Evolutionary conservation across 2,888 invertebrate genomes (phyloP).

Genomic region (Drosophila tanythrix): DNA sequence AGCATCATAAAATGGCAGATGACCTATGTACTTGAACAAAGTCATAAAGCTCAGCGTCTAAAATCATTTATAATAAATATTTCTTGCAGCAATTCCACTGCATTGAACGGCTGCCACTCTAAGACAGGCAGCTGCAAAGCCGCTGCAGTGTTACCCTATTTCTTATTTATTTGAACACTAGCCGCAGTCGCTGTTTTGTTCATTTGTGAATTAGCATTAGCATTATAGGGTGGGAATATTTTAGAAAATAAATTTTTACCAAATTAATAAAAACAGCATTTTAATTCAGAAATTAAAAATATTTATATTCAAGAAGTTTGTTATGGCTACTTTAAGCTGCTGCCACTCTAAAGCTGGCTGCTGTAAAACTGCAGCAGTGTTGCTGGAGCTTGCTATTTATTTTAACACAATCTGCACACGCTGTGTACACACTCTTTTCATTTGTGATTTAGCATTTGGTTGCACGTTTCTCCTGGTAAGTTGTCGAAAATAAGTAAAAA

Average conservation of each 20-base stretch:
- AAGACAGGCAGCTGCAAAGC: neutral
- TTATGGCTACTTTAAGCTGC: neutral
- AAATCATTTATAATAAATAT: neutral
- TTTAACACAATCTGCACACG: neutral
- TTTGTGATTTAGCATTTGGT: conserved; percentile 81
- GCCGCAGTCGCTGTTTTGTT: neutral
- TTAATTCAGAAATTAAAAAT: neutral
- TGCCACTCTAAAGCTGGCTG: neutral
- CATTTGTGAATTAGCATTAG: neutral
- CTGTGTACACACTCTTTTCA: conserved; percentile 74
- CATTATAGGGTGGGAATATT: neutral
- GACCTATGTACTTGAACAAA: neutral
- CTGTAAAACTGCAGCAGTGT: conserved; percentile 7
- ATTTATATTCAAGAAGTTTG: neutral
- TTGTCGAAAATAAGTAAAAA: conserved; percentile 54
- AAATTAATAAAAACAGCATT: no score
- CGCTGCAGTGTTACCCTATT: neutral
- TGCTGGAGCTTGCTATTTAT: neutral
- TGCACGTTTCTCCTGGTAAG: conserved; percentile 84
- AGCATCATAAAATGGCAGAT: neutral
- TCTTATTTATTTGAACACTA: neutral
- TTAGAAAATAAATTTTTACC: neutral
- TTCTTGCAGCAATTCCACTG: neutral
- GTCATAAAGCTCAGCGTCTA: neutral
- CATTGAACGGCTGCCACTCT: neutral